Percentiles rank a stretch among this genome's conserved stretches.
Conservation (phyloP, 2,113 vertebrate species). For the Zosterops lateralis region DNA sequence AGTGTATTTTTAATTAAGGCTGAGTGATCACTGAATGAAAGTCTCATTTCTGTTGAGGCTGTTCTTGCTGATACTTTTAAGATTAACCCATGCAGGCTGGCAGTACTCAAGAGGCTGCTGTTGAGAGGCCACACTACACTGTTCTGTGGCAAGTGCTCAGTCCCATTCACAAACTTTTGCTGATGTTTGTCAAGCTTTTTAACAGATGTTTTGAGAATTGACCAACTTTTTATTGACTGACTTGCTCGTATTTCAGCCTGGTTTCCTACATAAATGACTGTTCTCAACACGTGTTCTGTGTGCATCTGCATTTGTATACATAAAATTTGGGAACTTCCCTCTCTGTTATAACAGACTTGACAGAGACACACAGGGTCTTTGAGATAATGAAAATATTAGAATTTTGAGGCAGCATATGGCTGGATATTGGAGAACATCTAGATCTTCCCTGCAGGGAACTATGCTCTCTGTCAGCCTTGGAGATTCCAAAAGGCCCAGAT, state of each 20-base stretch:
- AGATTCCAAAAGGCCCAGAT: not conserved
- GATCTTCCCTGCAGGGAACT: not conserved
- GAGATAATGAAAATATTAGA: not conserved
- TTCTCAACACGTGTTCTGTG: rapidly evolving
- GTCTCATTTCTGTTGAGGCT: not conserved
- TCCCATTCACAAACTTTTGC: not conserved
- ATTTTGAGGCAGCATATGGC: not conserved
- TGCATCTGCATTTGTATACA: rapidly evolving
- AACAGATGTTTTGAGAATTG: not conserved
- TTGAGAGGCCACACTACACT: not conserved
- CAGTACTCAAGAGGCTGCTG: not conserved
- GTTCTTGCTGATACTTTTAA: not conserved
- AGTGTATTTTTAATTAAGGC: not conserved
- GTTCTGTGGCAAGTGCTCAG: not conserved
- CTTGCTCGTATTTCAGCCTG: not conserved
- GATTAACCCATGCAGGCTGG: not conserved
- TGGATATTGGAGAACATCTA: not conserved
- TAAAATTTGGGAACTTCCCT: not conserved
- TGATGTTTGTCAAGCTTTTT: not conserved
- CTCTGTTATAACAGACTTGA: not conserved
- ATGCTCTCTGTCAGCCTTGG: not conserved
- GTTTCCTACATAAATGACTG: not conserved
- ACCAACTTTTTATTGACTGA: not conserved
- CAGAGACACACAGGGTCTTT: not conserved
- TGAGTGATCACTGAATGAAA: not conserved